These are phyloP conservation scores for Ctenosaura bakeri DNA, from an alignment of 2,797 vertebrate genomes.

Conservation along the genomic window DNA sequence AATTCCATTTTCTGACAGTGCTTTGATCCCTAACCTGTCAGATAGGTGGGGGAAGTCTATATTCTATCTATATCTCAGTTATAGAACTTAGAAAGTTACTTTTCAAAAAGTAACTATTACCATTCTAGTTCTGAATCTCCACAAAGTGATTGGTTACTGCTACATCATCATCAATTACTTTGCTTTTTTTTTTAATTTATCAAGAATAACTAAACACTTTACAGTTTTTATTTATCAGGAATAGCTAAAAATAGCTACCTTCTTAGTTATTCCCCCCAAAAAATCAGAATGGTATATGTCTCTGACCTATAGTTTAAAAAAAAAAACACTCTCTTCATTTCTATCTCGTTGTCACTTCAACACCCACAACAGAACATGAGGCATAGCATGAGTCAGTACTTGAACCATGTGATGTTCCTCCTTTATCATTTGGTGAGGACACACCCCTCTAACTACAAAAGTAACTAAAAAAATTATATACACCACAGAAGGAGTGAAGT, in stretches of 20 bases:
- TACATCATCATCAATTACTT: too few species aligned
- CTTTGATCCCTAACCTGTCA: too few species aligned
- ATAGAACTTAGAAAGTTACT: background rate
- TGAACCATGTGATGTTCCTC: background rate
- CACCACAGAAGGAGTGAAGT: background rate
- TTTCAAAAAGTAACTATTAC: background rate
- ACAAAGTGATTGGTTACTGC: too few species aligned
- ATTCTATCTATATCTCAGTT: background rate
- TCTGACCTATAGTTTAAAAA: background rate
- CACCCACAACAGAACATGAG: background rate
- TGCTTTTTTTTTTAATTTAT: too few species aligned
- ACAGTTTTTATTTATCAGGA: too few species aligned
- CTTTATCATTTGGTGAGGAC: background rate
- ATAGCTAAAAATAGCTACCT: too few species aligned
- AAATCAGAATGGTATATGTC: too few species aligned
- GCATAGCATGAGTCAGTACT: background rate
- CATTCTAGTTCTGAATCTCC: too few species aligned
- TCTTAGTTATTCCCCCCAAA: too few species aligned
- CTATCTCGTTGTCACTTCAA: background rate
- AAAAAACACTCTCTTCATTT: background rate
- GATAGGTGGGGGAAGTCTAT: too few species aligned
- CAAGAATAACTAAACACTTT: too few species aligned
- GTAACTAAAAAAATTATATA: background rate
- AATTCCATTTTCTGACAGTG: too few species aligned
- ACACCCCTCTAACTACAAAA: background rate